A percentile compares a stretch with the other conserved stretches of the same genome.
Conservation (phyloP, 1,140 invertebrate species). For the Eurosta solidaginis region DNA sequence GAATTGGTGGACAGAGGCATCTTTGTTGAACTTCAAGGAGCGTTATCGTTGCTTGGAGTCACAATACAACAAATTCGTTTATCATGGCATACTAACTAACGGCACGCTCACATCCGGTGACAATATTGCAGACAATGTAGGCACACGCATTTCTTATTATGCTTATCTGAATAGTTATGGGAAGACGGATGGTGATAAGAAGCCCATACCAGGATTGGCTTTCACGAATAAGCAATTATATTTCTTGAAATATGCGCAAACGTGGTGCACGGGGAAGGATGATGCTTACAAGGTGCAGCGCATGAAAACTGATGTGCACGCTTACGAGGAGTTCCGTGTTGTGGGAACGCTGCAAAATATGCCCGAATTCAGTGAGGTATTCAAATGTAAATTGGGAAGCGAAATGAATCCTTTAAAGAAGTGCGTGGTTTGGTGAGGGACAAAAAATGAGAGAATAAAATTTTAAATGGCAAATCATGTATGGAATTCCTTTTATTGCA, state of each 20-base stretch:
- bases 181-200: constrained; percentile 57
- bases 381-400: constrained; percentile 65
- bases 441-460: not conserved
- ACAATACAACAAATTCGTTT: constrained; percentile 70
- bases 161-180: constrained; percentile 63
- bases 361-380: constrained; percentile 68
- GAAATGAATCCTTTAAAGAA: constrained; percentile 74
- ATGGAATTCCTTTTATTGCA: not conserved
- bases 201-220: constrained; percentile 63
- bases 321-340: constrained; percentile 65
- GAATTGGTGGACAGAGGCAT: constrained; percentile 82
- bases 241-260: constrained; percentile 65
- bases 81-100: constrained; percentile 66
- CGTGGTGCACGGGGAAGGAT: constrained; percentile 64
- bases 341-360: constrained; percentile 72
- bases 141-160: constrained; percentile 76
- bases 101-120: constrained; percentile 80
- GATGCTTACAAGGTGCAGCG: constrained; percentile 50
- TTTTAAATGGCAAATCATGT: not conserved
- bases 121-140: constrained; percentile 91
- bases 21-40: constrained; percentile 68
- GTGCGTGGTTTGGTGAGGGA: constrained; percentile 61
- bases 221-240: constrained; percentile 66
- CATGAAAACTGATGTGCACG: constrained; percentile 47
- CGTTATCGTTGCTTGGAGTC: constrained; percentile 85